phyloP scores from a whole-genome alignment of 2,888 invertebrate genomes.

The Imbricaverruca yamaguchii region DNA sequence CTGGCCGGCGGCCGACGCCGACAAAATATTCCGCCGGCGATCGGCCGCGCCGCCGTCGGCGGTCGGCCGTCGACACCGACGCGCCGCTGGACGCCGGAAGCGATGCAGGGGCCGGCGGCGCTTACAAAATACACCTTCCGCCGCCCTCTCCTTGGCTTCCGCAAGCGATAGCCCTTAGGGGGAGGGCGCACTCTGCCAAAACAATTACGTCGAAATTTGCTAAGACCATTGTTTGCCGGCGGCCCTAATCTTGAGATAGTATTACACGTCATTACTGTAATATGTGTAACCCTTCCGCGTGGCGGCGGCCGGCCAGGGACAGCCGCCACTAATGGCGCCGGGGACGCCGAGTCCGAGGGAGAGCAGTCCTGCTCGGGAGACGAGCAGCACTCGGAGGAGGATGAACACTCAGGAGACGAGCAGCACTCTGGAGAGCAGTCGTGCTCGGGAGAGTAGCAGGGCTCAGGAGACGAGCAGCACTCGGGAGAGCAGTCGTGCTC shows the following conservation, averaged over 20 bases:
- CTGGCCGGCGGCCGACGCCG: neutral
- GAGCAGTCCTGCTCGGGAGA: neutral
- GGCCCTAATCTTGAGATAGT: conserved; percentile 21
- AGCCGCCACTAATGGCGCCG: neutral
- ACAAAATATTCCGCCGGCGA: neutral
- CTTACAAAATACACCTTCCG: neutral
- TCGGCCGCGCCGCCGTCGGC: neutral
- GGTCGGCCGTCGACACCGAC: neutral
- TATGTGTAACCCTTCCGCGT: conserved; percentile 16
- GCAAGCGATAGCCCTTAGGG: neutral
- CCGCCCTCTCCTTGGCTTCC: neutral
- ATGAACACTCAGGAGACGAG: too few species aligned
- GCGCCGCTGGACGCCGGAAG: conserved; percentile 15
- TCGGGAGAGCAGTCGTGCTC: too few species aligned
- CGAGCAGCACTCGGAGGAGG: too few species aligned
- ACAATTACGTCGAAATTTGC: conserved; percentile 21
- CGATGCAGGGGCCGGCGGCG: neutral
- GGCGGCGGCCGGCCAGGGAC: neutral
- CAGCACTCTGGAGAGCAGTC: too few species aligned
- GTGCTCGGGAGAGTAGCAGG: too few species aligned
- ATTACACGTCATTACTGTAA: conserved; percentile 20
- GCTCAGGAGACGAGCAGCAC: too few species aligned
- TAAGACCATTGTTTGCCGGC: conserved; percentile 17
- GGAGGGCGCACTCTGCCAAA: conserved; percentile 2
- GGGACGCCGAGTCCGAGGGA: neutral